Conservation (phyloP, 1,140 invertebrate species). For the Drosophila yakuba region DNA sequence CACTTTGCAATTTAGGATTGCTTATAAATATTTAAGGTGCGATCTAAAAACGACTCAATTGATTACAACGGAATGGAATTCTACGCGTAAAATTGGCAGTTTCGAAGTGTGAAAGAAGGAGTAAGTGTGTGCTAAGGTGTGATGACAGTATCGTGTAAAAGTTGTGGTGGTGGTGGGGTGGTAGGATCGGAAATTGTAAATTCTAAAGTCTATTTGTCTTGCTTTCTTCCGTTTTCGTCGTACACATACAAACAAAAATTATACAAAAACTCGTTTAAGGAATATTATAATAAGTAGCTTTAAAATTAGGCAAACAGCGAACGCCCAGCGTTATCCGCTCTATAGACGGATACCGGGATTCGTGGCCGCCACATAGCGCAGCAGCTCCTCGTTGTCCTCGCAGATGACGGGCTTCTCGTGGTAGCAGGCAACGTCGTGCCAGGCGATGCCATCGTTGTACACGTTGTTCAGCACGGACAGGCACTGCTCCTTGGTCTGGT, state of each 20-base stretch:
- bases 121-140: conserved; percentile 16
- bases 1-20: conserved; percentile 28
- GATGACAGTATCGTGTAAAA: conserved; percentile 36
- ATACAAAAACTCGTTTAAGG: conserved; percentile 76
- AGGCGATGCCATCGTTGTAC: conserved; percentile 95
- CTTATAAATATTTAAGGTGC: conserved; percentile 57
- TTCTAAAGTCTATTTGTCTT: conserved; percentile 85
- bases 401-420: conserved; percentile 96
- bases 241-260: conserved; percentile 80
- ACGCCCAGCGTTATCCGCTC: conserved; percentile 54
- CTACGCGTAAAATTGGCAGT: conserved; percentile 62
- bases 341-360: conserved; percentile 92
- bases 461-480: conserved; percentile 95
- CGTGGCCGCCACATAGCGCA: conserved; percentile 92
- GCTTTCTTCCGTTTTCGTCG: conserved; percentile 72
- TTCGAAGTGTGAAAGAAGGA: conserved; percentile 41
- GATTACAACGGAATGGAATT: conserved; percentile 41
- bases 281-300: conserved; percentile 83
- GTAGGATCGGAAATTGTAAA: conserved; percentile 77
- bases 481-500: conserved; percentile 94
- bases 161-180: conserved; percentile 46
- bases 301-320: conserved; percentile 82
- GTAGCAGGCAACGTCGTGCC: conserved; percentile 97
- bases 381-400: conserved; percentile 94
- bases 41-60: conserved; percentile 40